Conservation (phyloP, 2,113 vertebrate species). For the Gobiocypris rarus region DNA sequence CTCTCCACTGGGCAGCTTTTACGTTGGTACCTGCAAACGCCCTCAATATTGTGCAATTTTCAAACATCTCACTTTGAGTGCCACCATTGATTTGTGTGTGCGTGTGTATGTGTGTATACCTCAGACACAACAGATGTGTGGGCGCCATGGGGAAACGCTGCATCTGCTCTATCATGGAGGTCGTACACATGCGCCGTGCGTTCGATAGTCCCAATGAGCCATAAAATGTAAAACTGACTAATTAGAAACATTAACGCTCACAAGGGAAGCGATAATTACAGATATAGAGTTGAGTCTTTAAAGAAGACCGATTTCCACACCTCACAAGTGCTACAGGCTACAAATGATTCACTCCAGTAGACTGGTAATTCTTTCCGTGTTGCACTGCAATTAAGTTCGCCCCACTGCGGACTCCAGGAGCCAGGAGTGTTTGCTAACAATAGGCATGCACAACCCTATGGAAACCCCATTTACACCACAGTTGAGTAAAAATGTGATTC, state of each 20-base stretch:
- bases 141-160: neutral
- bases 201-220: conserved; percentile 57
- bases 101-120: neutral
- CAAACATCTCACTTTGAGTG: conserved; percentile 9
- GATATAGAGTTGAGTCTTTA: conserved; percentile 54
- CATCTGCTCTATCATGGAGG: conserved; percentile 32
- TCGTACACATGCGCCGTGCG: conserved; percentile 37
- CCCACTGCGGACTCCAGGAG: conserved; percentile 17
- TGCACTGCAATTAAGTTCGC: conserved; percentile 27
- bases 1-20: conserved; percentile 27
- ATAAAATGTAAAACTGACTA: conserved; percentile 55
- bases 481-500: neutral
- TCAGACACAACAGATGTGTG: conserved; percentile 7
- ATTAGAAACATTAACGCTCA: conserved; percentile 59
- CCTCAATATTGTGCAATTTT: conserved; percentile 24
- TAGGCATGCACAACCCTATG: neutral
- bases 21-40: neutral
- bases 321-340: conserved; percentile 39
- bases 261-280: conserved; percentile 53
- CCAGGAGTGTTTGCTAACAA: conserved; percentile 18
- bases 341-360: conserved; percentile 43
- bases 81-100: conserved; percentile 18
- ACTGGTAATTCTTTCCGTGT: conserved; percentile 21
- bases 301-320: conserved; percentile 53
- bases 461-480: neutral